These are phyloP conservation scores for Ibidorhyncha struthersii DNA, from an alignment of 2,113 vertebrate genomes.

Conservation along the genomic window DNA sequence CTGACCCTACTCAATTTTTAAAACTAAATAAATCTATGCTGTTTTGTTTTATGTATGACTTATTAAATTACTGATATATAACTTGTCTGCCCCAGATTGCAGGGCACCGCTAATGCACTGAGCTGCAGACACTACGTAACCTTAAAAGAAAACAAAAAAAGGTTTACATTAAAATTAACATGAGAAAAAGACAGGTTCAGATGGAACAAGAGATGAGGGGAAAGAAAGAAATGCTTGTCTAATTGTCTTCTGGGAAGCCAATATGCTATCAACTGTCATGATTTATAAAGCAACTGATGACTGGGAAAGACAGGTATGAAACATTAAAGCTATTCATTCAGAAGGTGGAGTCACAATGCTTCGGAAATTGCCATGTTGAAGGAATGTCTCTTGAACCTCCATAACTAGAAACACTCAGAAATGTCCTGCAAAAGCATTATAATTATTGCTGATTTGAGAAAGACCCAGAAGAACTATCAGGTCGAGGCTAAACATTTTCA, in stretches of 20 bases:
- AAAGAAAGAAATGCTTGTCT: neutral
- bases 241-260: neutral
- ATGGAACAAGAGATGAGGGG: neutral
- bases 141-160: neutral
- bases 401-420: neutral
- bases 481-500: neutral
- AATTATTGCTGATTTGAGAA: neutral
- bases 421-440: neutral
- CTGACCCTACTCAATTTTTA: constrained; percentile 34
- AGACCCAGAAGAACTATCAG: neutral
- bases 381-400: neutral
- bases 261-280: neutral
- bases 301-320: neutral
- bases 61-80: constrained; percentile 51
- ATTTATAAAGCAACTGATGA: neutral
- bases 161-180: neutral
- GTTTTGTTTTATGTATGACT: constrained; percentile 17
- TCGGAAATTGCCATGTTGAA: neutral
- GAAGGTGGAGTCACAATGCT: neutral
- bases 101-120: neutral
- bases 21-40: constrained; percentile 49
- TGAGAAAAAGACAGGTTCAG: neutral
- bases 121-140: neutral
- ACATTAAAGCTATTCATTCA: neutral
- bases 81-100: constrained; percentile 23